These are phyloP conservation scores for Ashinkailepas kermadecensis DNA, from an alignment of 2,888 invertebrate genomes.

Conservation along the genomic window DNA sequence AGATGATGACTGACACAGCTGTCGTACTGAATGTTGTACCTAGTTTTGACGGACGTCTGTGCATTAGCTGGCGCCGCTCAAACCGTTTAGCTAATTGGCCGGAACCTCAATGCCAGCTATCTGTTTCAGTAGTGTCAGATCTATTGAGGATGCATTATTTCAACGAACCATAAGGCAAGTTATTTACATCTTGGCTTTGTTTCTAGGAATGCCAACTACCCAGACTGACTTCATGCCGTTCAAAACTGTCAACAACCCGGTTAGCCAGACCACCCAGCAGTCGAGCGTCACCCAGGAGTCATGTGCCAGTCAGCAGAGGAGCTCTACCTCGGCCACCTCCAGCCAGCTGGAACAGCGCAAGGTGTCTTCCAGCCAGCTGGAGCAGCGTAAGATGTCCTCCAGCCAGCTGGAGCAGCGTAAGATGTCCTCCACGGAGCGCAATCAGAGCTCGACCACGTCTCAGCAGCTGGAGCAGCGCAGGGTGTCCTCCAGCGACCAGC, in stretches of 20 bases:
- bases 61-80: no score
- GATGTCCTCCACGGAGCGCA: not conserved
- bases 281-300: not conserved
- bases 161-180: no score
- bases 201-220: not conserved
- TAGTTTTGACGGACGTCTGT: no score
- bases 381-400: not conserved
- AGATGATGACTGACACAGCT: no score
- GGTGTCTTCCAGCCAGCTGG: not conserved
- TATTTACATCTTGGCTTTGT: not conserved
- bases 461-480: not conserved
- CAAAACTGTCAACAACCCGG: constrained; percentile 4
- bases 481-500: not conserved
- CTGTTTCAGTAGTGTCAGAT: no score
- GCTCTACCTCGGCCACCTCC: not conserved
- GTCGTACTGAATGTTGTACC: no score
- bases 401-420: not conserved
- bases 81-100: no score
- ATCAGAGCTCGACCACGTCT: not conserved
- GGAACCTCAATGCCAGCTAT: no score
- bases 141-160: no score
- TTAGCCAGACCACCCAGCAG: not conserved
- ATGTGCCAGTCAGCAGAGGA: not conserved
- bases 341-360: not conserved
- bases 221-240: constrained; percentile 11